Base-by-base conservation (phyloP, 2,797 vertebrate species). In the Telmatherina bonti region DNA sequence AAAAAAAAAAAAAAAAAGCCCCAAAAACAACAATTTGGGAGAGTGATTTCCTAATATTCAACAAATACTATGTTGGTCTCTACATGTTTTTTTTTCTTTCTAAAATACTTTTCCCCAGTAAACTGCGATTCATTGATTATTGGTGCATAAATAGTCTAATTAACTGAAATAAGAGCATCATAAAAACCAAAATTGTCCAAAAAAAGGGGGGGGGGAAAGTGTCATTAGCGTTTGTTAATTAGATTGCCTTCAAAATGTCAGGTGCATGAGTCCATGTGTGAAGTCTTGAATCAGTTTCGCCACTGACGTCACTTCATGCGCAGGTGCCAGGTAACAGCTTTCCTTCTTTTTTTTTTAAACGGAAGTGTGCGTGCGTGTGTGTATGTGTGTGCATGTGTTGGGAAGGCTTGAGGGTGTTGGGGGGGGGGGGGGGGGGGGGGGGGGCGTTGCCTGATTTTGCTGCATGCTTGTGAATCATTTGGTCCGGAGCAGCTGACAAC, bases 261-360 rank as follows among this genome's bases (percentile, higher is more conserved):
- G 52, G 47, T 62, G 35, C 43, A 33, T 29, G 27, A 13, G 58
- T 58, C 30, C 60, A 45, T 30, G 36, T 56, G 54, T 70, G 67
- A 73, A 45, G 57, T 78, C 76, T 47, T 68, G 31, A 76, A 72
- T 75, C 81, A 87, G 74, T 89, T 87, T 80, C 66, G 7, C 51
- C 74, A 35, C 66, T 91, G 87, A 91, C 86, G 88, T 91, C 91
- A 91, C 58, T 79, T 43, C 66, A 16, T 64, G 87, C 85, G 91
- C 89, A 92, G 86, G 90, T 91, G 85, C 78, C 86, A 84, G 87
- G 86, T 88, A 75, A 74, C 74, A 54, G 49, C 38, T 47, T 62
- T 70, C 76, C 51, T 41, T 63, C 67, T 73, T 78, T 51, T 62
- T 45, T 22, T 73, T 78, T 52, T 62, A 29, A 31, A 45, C 12